A percentile compares a stretch with the other conserved stretches of the same genome.
phyloP scores from a whole-genome alignment of 2,888 invertebrate genomes.

The Philereme vetulata region DNA sequence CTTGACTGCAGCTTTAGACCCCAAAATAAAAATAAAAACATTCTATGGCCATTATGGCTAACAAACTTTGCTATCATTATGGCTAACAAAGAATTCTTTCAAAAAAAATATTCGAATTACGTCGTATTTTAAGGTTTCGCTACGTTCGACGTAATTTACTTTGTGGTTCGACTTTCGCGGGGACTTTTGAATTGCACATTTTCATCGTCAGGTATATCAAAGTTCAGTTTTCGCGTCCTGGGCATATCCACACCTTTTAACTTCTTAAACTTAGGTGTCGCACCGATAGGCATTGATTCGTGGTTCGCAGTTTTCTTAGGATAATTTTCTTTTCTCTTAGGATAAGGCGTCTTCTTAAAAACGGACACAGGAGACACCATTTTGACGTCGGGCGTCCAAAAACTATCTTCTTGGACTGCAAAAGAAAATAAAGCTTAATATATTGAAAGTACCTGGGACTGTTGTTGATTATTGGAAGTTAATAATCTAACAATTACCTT shows the following conservation, averaged over 20 bases:
- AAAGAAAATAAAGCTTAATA: constrained; percentile 5
- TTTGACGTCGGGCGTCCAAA: constrained; percentile 29
- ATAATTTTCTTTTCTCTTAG: constrained; percentile 25
- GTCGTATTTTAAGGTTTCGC: too few relatives aligned
- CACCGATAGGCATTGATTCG: constrained; percentile 17
- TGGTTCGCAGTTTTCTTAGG: constrained; percentile 21
- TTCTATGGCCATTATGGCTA: too few relatives aligned
- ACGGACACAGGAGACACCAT: constrained; percentile 19
- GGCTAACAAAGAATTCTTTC: too few relatives aligned
- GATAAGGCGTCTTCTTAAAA: constrained; percentile 33
- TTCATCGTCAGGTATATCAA: constrained; percentile 42
- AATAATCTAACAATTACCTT: too few relatives aligned
- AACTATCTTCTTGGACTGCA: constrained; percentile 28
- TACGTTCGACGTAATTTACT: too few relatives aligned
- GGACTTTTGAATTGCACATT: constrained; percentile 9
- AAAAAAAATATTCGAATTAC: too few relatives aligned
- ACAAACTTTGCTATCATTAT: too few relatives aligned
- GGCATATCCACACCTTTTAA: constrained; percentile 34
- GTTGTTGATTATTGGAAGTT: not conserved
- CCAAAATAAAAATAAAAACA: too few relatives aligned
- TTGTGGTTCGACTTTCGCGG: too few relatives aligned
- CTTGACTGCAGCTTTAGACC: too few relatives aligned
- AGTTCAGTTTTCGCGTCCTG: constrained; percentile 39
- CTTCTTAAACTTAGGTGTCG: constrained; percentile 41
- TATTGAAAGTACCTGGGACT: not conserved